phyloP scores from a whole-genome alignment of 2,888 invertebrate species.

The Meghimatium bilineatum region DNA sequence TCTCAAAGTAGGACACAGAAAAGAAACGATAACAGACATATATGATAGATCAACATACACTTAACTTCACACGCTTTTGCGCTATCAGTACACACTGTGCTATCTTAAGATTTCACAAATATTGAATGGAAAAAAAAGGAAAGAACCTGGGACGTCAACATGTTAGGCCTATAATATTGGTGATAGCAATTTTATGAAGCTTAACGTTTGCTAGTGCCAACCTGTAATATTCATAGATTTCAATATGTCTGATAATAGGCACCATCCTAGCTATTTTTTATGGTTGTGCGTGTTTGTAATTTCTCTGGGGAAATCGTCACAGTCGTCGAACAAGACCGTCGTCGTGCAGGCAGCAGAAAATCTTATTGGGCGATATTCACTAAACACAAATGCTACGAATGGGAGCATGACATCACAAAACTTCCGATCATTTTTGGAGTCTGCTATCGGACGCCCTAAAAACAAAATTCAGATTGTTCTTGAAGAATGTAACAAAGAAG shows the following conservation, averaged over 20 bases:
- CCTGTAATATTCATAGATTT: not conserved
- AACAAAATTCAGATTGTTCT: not conserved
- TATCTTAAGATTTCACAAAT: not conserved
- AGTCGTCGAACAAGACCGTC: not conserved
- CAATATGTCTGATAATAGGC: not conserved
- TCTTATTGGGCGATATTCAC: not conserved
- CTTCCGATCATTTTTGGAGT: not conserved
- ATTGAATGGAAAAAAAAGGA: not conserved
- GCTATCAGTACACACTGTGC: not conserved
- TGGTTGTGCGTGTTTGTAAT: not conserved
- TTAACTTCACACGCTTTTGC: not conserved
- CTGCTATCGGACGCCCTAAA: not conserved
- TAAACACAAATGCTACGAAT: not conserved
- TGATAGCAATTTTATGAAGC: not conserved
- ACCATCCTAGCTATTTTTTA: not conserved
- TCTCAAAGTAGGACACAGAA: not conserved
- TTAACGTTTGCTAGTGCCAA: not conserved
- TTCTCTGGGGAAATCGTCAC: not conserved
- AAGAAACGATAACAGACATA: not conserved
- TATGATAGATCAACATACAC: not conserved
- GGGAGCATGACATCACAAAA: not conserved
- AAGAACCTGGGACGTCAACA: too few species aligned
- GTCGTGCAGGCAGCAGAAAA: conserved; percentile 8
- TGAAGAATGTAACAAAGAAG: not conserved
- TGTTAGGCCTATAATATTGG: not conserved